These are phyloP conservation scores for Lordiphosa andalusiaca DNA, from an alignment of 2,888 invertebrate species.

Conservation along the genomic window DNA sequence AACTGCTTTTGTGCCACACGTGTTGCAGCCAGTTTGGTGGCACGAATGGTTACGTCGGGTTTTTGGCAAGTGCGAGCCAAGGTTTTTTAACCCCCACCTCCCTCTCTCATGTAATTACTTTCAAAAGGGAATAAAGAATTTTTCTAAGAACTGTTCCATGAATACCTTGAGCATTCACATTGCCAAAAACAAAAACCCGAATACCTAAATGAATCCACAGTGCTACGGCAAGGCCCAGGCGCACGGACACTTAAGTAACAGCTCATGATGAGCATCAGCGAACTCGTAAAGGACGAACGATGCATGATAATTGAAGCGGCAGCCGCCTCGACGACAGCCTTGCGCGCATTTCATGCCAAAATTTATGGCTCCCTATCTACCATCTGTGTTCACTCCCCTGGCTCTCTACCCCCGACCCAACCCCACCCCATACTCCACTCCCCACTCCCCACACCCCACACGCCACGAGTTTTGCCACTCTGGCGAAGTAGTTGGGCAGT, in stretches of 20 bases:
- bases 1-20: conserved; percentile 7
- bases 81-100: too few relatives aligned
- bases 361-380: conserved; percentile 35
- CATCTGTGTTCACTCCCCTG: conserved; percentile 18
- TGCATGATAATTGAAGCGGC: conserved; percentile 46
- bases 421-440: neutral
- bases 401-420: neutral
- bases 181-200: too few relatives aligned
- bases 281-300: conserved; percentile 50
- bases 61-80: too few relatives aligned
- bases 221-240: conserved; percentile 19
- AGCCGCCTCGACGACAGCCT: conserved; percentile 21
- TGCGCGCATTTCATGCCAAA: conserved; percentile 36
- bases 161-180: too few relatives aligned
- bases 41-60: neutral
- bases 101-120: too few relatives aligned
- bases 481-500: conserved; percentile 32
- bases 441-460: neutral
- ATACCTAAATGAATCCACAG: neutral
- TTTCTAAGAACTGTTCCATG: too few relatives aligned
- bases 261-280: conserved; percentile 50
- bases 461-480: neutral
- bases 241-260: conserved; percentile 40
- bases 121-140: too few relatives aligned
- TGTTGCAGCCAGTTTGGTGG: conserved; percentile 2